Base-by-base conservation (phyloP, 2,113 vertebrate species). In the Chionomys nivalis region DNA sequence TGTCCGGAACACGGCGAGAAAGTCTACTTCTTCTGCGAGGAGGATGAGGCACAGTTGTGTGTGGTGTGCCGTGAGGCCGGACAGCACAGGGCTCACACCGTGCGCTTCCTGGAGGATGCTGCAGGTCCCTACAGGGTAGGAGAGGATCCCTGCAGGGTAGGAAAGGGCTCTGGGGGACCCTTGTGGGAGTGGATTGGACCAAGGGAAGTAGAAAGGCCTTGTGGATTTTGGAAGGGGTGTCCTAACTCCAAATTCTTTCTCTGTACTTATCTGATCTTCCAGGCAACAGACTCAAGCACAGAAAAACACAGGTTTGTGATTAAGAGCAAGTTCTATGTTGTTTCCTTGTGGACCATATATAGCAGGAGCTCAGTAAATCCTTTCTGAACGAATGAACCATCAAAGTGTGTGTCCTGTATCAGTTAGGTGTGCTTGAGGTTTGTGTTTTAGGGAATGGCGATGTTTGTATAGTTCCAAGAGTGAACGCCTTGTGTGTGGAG, bases 21-120 rank as follows among this genome's bases (percentile, higher is more conserved):
- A 12, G 96, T 99, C 83, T 99, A 99, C 89, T 98, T 99, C 3
- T 99, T 99, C 98, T 99, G 99, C 1, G 99, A 99, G 97, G 98
- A 99, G 49, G 99, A 99, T 0, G 98, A 98, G 97, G 83, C 55
- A 42, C 98, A 98, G 36, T 65, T 99, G 96, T 99, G 99, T 8
- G 96, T 99, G 95, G 92, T 98, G 11, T 99, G 99, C 95, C 98
- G 98, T 0, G 98, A 98, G 96, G 98, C 98, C 5, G 94, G 76
- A 9, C 98, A 95, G 4, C 99, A 99, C 92, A 97, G 98, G 7
- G 78, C 55, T 7, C 99, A 99, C 94, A 96, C 97, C 0, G 98
- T 99, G 65, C 98, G 98, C 52, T 99, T 99, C 61, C 98, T 99
- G 2, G 99, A 98, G 68, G 99, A 99, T 6, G 99, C 99, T 0